Percentiles rank a stretch among this genome's conserved stretches.
These are phyloP conservation scores for Falco novaeseelandiae DNA, from an alignment of 2,797 vertebrate genomes.

Conservation along the genomic window DNA sequence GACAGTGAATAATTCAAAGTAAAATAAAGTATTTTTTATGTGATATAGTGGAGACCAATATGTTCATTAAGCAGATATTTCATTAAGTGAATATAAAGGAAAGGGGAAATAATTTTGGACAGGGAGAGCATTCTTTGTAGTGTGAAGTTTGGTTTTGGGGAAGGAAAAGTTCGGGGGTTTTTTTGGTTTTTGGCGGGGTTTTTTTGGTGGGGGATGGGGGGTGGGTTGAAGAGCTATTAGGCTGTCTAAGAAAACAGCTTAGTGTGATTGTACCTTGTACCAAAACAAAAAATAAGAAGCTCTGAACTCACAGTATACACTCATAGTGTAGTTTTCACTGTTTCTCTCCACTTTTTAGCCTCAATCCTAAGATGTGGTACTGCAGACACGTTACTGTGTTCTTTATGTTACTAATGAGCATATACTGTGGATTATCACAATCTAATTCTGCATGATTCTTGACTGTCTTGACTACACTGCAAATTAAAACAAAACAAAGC, in stretches of 20 bases:
- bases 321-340: not conserved
- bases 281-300: not conserved
- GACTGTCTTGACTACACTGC: not conserved
- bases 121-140: not conserved
- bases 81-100: not conserved
- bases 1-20: not conserved
- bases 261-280: not conserved
- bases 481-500: not conserved
- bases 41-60: not conserved
- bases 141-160: rapidly evolving
- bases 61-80: not conserved
- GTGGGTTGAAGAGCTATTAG: not conserved
- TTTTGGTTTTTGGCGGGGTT: rapidly evolving
- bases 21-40: not conserved
- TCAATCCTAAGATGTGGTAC: not conserved
- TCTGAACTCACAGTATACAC: not conserved
- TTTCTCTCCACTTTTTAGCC: not conserved
- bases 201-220: no score
- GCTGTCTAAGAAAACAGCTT: not conserved
- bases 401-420: not conserved
- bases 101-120: not conserved
- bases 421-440: not conserved
- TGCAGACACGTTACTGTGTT: not conserved
- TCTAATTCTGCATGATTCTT: not conserved
- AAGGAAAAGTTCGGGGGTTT: not conserved